These are phyloP conservation scores for Sebastolobus alascanus DNA, from an alignment of 2,797 vertebrate species.

Conservation along the genomic window DNA sequence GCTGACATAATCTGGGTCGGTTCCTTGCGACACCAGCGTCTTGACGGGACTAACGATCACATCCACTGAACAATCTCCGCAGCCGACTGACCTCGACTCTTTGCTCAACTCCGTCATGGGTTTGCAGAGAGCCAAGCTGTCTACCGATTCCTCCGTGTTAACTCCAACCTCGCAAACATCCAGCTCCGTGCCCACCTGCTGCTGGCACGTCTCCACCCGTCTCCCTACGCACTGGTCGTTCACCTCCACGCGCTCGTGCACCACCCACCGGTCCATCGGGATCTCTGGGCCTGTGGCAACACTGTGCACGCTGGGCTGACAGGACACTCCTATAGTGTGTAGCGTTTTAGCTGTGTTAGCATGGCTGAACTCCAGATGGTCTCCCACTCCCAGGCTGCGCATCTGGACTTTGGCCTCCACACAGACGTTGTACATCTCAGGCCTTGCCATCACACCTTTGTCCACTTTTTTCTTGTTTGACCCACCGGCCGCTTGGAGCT, in stretches of 20 bases:
- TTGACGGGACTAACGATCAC: constrained; percentile 83
- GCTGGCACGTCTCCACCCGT: constrained; percentile 76
- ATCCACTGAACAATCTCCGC: constrained; percentile 91
- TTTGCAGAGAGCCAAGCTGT: constrained; percentile 61
- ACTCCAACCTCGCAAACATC: constrained; percentile 84
- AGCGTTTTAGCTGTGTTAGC: constrained; percentile 75
- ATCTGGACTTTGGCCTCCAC: constrained; percentile 89
- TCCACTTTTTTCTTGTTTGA: constrained; percentile 90
- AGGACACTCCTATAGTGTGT: constrained; percentile 83
- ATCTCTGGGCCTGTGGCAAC: constrained; percentile 86
- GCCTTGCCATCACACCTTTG: constrained; percentile 89
- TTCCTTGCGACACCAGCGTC: constrained; percentile 79
- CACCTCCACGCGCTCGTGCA: constrained; percentile 84
- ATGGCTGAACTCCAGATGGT: constrained; percentile 80
- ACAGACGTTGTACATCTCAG: constrained; percentile 85
- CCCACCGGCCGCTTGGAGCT: constrained; percentile 92
- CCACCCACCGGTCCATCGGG: constrained; percentile 90
- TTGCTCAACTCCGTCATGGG: constrained; percentile 47
- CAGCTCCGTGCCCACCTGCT: constrained; percentile 83
- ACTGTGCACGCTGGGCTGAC: constrained; percentile 78
- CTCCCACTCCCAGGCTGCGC: constrained; percentile 89
- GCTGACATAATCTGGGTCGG: constrained; percentile 79
- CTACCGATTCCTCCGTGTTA: constrained; percentile 85
- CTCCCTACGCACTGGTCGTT: constrained; percentile 83
- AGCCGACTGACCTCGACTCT: constrained; percentile 87